Evolutionary conservation across 92 coral and sea anemone genomes (phyloP), one percentile per base, ranked within the genome.

Genomic region (Epizoanthus stellaris): DNA sequence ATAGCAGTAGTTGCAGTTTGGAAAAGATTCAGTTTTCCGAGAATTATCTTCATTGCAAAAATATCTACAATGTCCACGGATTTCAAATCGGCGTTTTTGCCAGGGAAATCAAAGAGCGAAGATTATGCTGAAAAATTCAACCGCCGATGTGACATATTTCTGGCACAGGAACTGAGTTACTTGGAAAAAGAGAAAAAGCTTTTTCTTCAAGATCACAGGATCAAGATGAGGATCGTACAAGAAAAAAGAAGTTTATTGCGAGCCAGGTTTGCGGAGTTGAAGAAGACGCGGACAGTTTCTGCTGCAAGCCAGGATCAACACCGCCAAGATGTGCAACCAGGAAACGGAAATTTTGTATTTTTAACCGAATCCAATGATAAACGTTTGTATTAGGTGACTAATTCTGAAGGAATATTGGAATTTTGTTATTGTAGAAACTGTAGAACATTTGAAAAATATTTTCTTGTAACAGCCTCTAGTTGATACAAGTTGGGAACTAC

Each of bases 41-140:
- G 10, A 52, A 1, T 52, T 52, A 52, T 52, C 56, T 52, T 52
- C 10, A 52, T 13, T 52, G 12, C 56, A 52, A 52, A 52, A 0
- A 52, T 6, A 52, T 52, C 56, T 52, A 13, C 12, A 9, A 52
- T 52, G 56, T 52, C 13, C 14, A 52, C 56, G 56, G 12, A 52
- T 5, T 63, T 63, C 16, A 19, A 15, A 17, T 25, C 81, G 52
- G 61, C 1, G 81, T 0, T 6, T 4, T 25, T 21, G 49, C 21
- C 9, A 5, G 61, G 43, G 19, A 4, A 16, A 53, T 38, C 68
- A 60, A 76, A 60, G 56, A 17, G 25, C 25, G 68, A 59, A 76
- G 67, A 54, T 36, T 54, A 54, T 56, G 69, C 82, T 13, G 57
- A 76, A 36, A 76, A 76, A 60, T 17, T 58, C 70, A 76, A 76